phyloP scores from a whole-genome alignment of 2,888 invertebrate species.

The Aphidius colemani region DNA sequence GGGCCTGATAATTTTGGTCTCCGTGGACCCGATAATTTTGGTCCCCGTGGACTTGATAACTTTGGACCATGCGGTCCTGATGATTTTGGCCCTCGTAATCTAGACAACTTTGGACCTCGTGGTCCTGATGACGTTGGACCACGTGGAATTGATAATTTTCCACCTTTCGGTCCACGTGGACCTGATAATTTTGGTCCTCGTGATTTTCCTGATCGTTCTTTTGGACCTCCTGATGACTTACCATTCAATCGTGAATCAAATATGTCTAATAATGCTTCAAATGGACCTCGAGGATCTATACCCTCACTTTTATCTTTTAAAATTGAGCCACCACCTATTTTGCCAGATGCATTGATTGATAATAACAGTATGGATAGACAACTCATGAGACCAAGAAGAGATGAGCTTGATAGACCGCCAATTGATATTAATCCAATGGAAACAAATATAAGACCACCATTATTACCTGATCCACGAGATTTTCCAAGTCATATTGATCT shows the following conservation, averaged over 20 bases:
- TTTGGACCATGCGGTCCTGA: slow-evolving; percentile 30
- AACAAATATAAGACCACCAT: slow-evolving; percentile 27
- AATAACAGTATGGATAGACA: slow-evolving; percentile 26
- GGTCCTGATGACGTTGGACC: slow-evolving; percentile 5
- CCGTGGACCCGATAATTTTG: slow-evolving; percentile 24
- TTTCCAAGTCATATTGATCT: slow-evolving; percentile 26
- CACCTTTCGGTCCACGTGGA: slow-evolving; percentile 15
- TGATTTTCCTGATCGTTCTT: slow-evolving; percentile 16
- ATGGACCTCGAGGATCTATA: slow-evolving; percentile 28
- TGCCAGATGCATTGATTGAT: slow-evolving; percentile 12
- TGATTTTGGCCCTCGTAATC: slow-evolving; percentile 28
- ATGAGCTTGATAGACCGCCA: slow-evolving; percentile 22
- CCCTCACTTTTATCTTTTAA: slow-evolving; percentile 41
- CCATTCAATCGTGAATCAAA: neutral
- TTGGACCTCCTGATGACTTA: slow-evolving; percentile 25
- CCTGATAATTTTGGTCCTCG: neutral
- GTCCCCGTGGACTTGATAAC: slow-evolving; percentile 20
- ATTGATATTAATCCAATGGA: slow-evolving; percentile 30
- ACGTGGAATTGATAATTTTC: neutral
- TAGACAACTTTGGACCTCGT: slow-evolving; percentile 24
- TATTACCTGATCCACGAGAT: slow-evolving; percentile 12
- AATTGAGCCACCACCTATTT: slow-evolving; percentile 31
- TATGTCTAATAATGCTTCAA: neutral
- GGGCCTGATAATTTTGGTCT: slow-evolving; percentile 6
- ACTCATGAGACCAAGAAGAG: slow-evolving; percentile 23